Percentiles rank a stretch among this genome's conserved stretches.
phyloP scores from a whole-genome alignment of 2,888 invertebrate species.

The Folsomia candida region DNA sequence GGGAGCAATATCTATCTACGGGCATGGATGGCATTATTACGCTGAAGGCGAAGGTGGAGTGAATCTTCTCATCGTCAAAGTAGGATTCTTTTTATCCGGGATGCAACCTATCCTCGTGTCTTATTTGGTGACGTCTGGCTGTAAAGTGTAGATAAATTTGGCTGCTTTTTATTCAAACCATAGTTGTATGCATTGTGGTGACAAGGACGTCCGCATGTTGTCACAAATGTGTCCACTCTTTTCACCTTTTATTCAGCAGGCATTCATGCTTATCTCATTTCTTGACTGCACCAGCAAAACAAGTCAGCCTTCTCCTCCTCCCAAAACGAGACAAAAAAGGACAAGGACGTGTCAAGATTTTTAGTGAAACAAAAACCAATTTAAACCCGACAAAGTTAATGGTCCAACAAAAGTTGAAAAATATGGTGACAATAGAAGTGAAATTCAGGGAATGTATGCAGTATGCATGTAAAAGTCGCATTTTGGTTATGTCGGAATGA shows the following conservation, averaged over 20 bases:
- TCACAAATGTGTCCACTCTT: background rate
- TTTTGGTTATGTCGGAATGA: too few species aligned
- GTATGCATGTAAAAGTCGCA: too few species aligned
- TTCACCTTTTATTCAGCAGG: too few species aligned
- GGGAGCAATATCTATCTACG: too few species aligned
- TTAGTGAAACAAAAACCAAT: background rate
- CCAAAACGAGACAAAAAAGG: background rate
- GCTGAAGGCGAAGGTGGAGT: too few species aligned
- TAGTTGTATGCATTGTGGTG: background rate
- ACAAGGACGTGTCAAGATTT: background rate
- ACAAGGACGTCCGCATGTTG: background rate
- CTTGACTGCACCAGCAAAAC: background rate
- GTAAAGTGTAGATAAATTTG: background rate
- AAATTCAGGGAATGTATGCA: too few species aligned
- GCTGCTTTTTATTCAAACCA: background rate
- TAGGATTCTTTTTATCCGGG: too few species aligned
- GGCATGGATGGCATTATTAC: too few species aligned
- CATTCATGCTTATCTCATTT: background rate
- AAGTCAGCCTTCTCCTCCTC: too few species aligned
- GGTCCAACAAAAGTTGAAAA: background rate
- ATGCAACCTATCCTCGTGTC: too few species aligned
- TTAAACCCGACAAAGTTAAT: background rate
- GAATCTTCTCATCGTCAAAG: too few species aligned
- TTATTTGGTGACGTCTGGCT: too few species aligned
- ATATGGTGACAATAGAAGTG: background rate